phyloP scores from a whole-genome alignment of 2,888 invertebrate genomes.

The Ellobium chinense region DNA sequence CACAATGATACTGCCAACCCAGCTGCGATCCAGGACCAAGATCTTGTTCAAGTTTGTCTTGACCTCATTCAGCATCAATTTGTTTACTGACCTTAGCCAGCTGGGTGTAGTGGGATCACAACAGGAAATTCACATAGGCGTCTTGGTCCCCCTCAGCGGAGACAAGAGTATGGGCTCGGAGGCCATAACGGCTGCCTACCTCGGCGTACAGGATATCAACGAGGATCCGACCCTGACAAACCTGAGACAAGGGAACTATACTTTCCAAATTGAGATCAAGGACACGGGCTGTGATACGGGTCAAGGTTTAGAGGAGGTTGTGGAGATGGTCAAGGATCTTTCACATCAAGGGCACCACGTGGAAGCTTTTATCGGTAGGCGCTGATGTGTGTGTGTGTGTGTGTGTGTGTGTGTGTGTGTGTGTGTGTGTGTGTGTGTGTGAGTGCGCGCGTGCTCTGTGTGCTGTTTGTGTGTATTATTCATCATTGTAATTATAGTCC shows the following conservation, averaged over 20 bases:
- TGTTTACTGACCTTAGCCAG: no score
- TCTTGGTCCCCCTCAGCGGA: conserved; percentile 37
- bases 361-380: conserved; percentile 37
- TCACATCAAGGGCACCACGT: background rate
- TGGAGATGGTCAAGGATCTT: conserved; percentile 29
- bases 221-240: background rate
- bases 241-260: background rate
- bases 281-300: conserved; percentile 44
- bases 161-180: conserved; percentile 36
- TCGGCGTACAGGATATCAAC: conserved; percentile 36
- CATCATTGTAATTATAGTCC: no score
- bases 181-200: conserved; percentile 35
- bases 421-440: background rate
- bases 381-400: background rate
- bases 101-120: no score
- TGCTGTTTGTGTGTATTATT: no score
- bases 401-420: background rate
- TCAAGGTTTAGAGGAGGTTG: conserved; percentile 28
- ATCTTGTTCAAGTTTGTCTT: no score
- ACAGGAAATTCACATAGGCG: conserved; percentile 34
- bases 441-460: no score
- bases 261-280: conserved; percentile 19
- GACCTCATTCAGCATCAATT: no score
- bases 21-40: no score
- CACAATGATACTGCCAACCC: no score